A percentile compares a stretch with the other conserved stretches of the same genome.
Conservation (phyloP, 2,888 invertebrate genomes). For the Apamea epomidion region DNA sequence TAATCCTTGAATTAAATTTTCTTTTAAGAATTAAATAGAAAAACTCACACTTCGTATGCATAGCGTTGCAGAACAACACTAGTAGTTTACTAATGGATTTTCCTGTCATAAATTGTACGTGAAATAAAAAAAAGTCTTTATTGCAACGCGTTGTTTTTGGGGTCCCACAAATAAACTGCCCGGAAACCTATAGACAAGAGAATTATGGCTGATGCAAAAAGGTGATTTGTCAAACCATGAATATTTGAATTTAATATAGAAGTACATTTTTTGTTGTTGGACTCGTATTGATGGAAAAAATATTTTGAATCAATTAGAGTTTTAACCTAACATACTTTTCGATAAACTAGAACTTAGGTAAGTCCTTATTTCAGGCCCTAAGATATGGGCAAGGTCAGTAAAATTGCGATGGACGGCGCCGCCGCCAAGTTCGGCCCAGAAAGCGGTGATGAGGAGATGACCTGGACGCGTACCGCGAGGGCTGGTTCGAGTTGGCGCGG, state of each 20-base stretch:
- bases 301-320: not conserved
- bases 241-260: slow-evolving; percentile 17
- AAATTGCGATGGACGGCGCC: not conserved
- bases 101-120: slow-evolving; percentile 44
- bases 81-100: slow-evolving; percentile 44
- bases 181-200: slow-evolving; percentile 26
- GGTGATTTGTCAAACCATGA: slow-evolving; percentile 31
- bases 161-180: slow-evolving; percentile 22
- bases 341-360: not conserved
- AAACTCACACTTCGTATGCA: not conserved
- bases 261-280: not conserved
- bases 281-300: not conserved
- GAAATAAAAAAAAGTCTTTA: slow-evolving; percentile 53
- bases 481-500: too few species aligned
- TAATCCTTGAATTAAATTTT: not conserved
- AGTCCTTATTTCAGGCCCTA: not conserved
- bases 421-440: too few species aligned
- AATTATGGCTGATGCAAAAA: slow-evolving; percentile 28
- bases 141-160: slow-evolving; percentile 45
- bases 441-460: too few species aligned
- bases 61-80: slow-evolving; percentile 18
- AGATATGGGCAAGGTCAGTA: not conserved
- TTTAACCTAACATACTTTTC: not conserved
- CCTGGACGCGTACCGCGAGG: too few species aligned
- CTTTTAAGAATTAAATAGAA: not conserved